Percentiles rank a stretch among this genome's conserved stretches.
Evolutionary conservation across 2,797 vertebrate species (phyloP).

Genomic region (Silurus aristotelis): DNA sequence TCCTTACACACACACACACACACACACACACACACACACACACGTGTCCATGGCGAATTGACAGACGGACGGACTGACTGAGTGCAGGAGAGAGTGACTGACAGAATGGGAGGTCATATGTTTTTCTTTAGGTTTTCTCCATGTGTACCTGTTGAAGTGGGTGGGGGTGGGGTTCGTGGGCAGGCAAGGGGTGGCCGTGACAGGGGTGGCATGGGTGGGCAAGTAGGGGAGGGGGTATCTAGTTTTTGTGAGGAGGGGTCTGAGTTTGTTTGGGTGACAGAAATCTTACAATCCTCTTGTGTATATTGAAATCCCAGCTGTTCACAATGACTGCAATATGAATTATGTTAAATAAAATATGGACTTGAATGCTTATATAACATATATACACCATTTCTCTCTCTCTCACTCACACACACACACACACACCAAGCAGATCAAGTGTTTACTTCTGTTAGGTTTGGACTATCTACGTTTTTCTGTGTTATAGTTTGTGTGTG

Average conservation of each 20-base stretch:
- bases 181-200: neutral
- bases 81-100: constrained; percentile 47
- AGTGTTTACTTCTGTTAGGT: neutral
- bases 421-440: constrained; percentile 27
- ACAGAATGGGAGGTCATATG: constrained; percentile 53
- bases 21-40: constrained; percentile 22
- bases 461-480: neutral
- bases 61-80: constrained; percentile 34
- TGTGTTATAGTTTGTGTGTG: too few relatives aligned
- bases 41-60: constrained; percentile 11
- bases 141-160: constrained; percentile 30
- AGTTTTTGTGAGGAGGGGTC: constrained; percentile 51
- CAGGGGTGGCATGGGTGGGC: constrained; percentile 16
- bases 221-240: constrained; percentile 14
- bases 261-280: constrained; percentile 54
- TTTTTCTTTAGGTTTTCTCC: constrained; percentile 52
- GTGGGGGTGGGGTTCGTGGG: constrained; percentile 11
- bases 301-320: constrained; percentile 80
- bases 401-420: constrained; percentile 26
- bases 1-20: constrained; percentile 8
- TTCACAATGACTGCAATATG: constrained; percentile 81
- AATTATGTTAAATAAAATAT: constrained; percentile 83
- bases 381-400: constrained; percentile 18
- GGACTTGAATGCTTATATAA: constrained; percentile 73
- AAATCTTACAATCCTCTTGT: constrained; percentile 74